Evolutionary conservation across 1,140 invertebrate species (phyloP), one percentile per base, ranked within the genome.

Genomic region (Lordiphosa collinella): DNA sequence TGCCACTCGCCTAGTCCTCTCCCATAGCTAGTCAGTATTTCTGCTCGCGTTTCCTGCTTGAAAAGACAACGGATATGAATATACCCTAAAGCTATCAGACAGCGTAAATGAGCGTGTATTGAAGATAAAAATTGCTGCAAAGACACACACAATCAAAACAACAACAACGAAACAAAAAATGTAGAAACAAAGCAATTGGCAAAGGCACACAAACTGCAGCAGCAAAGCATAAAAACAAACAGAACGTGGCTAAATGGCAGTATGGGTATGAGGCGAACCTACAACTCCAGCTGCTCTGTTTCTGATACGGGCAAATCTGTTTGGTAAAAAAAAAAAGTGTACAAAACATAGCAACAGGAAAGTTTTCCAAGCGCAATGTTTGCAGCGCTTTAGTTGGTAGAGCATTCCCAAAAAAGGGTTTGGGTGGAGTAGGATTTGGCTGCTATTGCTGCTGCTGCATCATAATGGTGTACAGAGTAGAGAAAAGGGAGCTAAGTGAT

Each of bases 31-130:
- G 35, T 53, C 56, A 44, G 58, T 50, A 66, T 41, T 31, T 44
- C 61, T 22, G 40, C 49, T 55, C 56, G 71, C 41, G 56, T 54
- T 36, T 64, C 43, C 44, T 36, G 35, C 22, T 34, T 44, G 37
- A 50, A 67, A 74, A 78, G 61, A 76, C 72, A 84, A 70, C 79
- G 79, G 79, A 85, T 85, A 85, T 85, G 79, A 74, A 74, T 78
- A 78, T 74, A 73, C 79, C 80, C 74, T 56, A 52, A 72, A 78
- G 79, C 79, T 58, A 72, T 79, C 80, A 85, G 80, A 85, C 79
- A 63, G 80, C 63, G 80, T 68, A 79, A 79, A 85, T 85, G 79
- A 79, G 80, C 80, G 80, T 85, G 67, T 75, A 79, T 59, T 85
- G 66, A 61, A 75, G 70, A 75, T 72, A 67, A 70, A 85, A 79